Evolutionary conservation across 2,888 invertebrate genomes (phyloP), one percentile per base, ranked within the genome.

Genomic region (Eristalinus aeneus): DNA sequence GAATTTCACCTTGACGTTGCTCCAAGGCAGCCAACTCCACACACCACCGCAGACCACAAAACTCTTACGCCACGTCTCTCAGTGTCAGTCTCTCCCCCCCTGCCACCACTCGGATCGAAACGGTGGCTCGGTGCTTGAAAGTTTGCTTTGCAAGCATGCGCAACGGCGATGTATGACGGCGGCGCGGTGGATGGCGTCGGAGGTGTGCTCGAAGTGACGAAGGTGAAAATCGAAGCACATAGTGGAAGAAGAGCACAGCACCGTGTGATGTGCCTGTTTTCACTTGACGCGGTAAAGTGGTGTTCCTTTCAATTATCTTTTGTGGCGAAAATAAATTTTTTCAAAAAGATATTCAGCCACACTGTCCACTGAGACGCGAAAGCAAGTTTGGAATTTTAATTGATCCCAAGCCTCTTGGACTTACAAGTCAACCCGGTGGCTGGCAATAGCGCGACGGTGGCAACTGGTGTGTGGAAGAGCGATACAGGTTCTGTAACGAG

Each of bases 1-100:
- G 86, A 86, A 86, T 86, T 86, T 86, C 86, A 86, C 86, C 86
- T 86, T 86, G 86, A 86, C 86, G 86, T 86, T 78, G 77, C 86
- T 65, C 76, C 86, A 86, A 86, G 86, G 86, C 86, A 82, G 74
- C 81, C 73, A 72, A 53, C 77, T 61, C 54, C 23, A 56, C 73
- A 77, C 65, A 69, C 77, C 73, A 69, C 84, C 71, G 61, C 77
- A 68, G 34, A 72, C 73, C 63, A 31, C 85, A 81, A 27, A 73
- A 72, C 46, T 73, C 84, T 76, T 76, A 67, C 56, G 58, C 68
- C 61, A 65, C 11, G 32, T 61, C 75, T 27, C 53, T 6, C 6
- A 11, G 12, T 65, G 61, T 39, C 32, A 27, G 36, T 60, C 54
- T 46, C 54, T 11, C 12, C 32, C 0, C 8, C 20, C 5, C 27